phyloP scores from a whole-genome alignment of 2,888 invertebrate species.

The Bugula neritina region DNA sequence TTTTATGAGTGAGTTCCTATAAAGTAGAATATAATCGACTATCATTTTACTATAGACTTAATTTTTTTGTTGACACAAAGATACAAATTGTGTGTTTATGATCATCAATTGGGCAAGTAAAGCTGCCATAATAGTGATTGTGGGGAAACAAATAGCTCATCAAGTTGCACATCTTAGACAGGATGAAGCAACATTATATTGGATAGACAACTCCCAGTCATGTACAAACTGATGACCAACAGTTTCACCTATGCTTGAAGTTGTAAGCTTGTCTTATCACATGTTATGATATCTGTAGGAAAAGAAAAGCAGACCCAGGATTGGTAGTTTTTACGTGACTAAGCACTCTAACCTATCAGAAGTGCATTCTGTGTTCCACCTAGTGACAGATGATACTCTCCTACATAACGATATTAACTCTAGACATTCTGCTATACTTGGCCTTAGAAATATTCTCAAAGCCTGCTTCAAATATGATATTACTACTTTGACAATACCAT shows the following conservation, averaged over 20 bases:
- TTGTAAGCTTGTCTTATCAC: too few species aligned
- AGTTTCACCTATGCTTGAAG: too few species aligned
- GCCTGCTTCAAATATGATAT: conserved; percentile 91
- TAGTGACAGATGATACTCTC: conserved; percentile 68
- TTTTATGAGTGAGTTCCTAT: too few species aligned
- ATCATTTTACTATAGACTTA: background rate
- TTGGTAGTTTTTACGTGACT: conserved; percentile 53
- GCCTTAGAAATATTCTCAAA: conserved; percentile 87
- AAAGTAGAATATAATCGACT: background rate
- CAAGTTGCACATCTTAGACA: too few species aligned
- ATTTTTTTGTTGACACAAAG: background rate
- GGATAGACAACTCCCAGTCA: too few species aligned
- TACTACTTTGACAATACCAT: conserved; percentile 83
- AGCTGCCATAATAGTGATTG: too few species aligned
- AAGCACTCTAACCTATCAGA: conserved; percentile 86
- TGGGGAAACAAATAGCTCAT: too few species aligned
- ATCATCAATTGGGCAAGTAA: too few species aligned
- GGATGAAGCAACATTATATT: too few species aligned
- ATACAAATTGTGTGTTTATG: too few species aligned
- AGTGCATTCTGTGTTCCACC: conserved; percentile 90
- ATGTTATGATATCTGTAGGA: conserved; percentile 33
- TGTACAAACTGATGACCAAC: too few species aligned
- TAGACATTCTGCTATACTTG: conserved; percentile 88
- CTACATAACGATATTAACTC: conserved; percentile 78
- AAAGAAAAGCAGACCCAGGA: conserved; percentile 36